phyloP scores from a whole-genome alignment of 1,140 invertebrate species.

The Drosophila elegans region DNA sequence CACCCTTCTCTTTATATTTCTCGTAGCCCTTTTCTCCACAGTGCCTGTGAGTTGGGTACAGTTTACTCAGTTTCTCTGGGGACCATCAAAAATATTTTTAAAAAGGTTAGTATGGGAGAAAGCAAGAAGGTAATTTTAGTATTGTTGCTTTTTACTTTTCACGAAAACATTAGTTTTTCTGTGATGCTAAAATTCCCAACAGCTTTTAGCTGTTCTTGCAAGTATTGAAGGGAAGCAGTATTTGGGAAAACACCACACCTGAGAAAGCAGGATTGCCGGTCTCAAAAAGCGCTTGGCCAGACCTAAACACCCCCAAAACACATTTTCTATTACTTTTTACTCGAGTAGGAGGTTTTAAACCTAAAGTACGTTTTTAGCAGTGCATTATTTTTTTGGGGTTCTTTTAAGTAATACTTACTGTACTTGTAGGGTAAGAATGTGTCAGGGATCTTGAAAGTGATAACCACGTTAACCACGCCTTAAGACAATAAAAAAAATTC shows the following conservation, averaged over 20 bases:
- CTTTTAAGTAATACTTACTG: not conserved
- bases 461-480: constrained; percentile 54
- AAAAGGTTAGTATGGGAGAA: not conserved
- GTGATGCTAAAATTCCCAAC: no score
- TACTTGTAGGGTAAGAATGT: not conserved
- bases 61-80: constrained; percentile 20
- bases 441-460: constrained; percentile 3
- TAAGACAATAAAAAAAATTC: constrained; percentile 12
- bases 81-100: not conserved
- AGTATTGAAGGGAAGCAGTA: no score
- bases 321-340: no score
- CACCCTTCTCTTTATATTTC: not conserved
- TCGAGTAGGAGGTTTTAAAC: no score
- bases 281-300: no score
- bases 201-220: no score
- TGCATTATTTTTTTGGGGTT: not conserved
- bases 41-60: constrained; percentile 33
- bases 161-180: no score
- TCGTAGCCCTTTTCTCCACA: not conserved
- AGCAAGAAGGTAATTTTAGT: not conserved
- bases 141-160: no score
- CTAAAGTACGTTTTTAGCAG: no score
- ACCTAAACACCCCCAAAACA: no score
- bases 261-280: no score
- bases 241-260: no score